Evolutionary conservation across 1,140 invertebrate genomes (phyloP), one percentile per base, ranked within the genome.

Genomic region (Camponotus vicinus): DNA sequence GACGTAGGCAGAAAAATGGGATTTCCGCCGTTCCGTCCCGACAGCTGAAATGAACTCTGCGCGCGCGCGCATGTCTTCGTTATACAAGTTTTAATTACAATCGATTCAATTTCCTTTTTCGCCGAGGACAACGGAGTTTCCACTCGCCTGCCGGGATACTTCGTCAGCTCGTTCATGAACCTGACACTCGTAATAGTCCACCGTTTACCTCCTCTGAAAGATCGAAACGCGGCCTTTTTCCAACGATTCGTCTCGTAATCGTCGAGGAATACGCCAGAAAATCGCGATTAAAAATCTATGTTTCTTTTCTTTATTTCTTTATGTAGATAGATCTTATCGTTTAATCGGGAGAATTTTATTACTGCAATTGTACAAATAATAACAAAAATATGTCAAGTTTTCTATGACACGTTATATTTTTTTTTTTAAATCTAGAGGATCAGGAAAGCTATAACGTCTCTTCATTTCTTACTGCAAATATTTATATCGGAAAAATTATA

Each of bases 81-180:
- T 88, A 86, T 86, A 80, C 87, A 91, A 91, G 86, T 90, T 91
- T 90, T 88, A 90, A 86, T 90, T 91, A 91, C 86, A 91, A 90
- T 90, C 66, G 73, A 70, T 88, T 79, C 82, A 84, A 89, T 88
- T 89, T 88, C 75, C 82, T 88, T 85, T 71, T 79, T 75, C 76
- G 45, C 37, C 32, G 61, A 27, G 59, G 42, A 77, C 59, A 18
- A 77, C 34, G 45, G 57, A 88, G 64, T 85, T 88, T 71, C 57
- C 55, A 71, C 70, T 64, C 45, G 18, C 45, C 57, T 42, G 21
- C 32, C 61, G 49, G n/a, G 59, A 66, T 57, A 70, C 71, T 88
- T 88, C 73, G 79, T 88, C 80, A 88, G 86, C 71, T 57, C 59
- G 42, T 49, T 80, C 69, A 59, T 88, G 87, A 66, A 87, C 55